phyloP scores from a whole-genome alignment of 2,888 invertebrate species.

The Gari tellinella region DNA sequence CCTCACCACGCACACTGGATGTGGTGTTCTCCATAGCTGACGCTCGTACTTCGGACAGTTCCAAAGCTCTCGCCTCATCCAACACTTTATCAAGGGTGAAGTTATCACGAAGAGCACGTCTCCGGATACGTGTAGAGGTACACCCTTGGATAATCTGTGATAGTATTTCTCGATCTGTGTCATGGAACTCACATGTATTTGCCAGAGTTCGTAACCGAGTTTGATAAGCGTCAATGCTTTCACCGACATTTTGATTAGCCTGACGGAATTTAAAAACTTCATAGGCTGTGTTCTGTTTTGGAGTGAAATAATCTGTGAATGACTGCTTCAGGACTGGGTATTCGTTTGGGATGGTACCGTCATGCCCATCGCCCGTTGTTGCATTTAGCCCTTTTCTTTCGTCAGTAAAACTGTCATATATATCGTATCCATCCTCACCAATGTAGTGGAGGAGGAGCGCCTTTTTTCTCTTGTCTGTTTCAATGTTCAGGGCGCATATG shows the following conservation, averaged over 20 bases:
- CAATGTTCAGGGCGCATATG: slow-evolving; percentile 6
- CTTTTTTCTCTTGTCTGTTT: slow-evolving; percentile 3
- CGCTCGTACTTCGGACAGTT: slow-evolving; percentile 33
- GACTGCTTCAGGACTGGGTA: slow-evolving; percentile 17
- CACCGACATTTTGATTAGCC: slow-evolving; percentile 33
- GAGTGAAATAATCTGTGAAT: slow-evolving; percentile 32
- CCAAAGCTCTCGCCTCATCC: slow-evolving; percentile 22
- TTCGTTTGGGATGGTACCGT: slow-evolving; percentile 15
- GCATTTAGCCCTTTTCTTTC: slow-evolving; percentile 19
- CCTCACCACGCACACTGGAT: neutral
- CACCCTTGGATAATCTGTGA: slow-evolving; percentile 36
- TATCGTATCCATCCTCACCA: slow-evolving; percentile 26
- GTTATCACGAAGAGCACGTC: slow-evolving; percentile 26
- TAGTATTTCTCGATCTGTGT: slow-evolving; percentile 15
- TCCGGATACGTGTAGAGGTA: slow-evolving; percentile 13
- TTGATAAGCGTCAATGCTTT: slow-evolving; percentile 25
- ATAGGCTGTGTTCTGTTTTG: slow-evolving; percentile 23
- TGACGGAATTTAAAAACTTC: slow-evolving; percentile 39
- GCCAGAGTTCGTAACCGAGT: slow-evolving; percentile 22
- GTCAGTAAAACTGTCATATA: slow-evolving; percentile 23
- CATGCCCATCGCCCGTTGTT: slow-evolving; percentile 1
- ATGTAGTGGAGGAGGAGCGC: slow-evolving; percentile 25
- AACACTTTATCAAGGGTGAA: slow-evolving; percentile 16
- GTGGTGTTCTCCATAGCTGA: slow-evolving; percentile 16
- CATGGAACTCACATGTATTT: slow-evolving; percentile 31